Percentiles rank a stretch among this genome's conserved stretches.
These are phyloP conservation scores for Molossus molossus DNA, from an alignment of 2,797 vertebrate species.

Conservation along the genomic window DNA sequence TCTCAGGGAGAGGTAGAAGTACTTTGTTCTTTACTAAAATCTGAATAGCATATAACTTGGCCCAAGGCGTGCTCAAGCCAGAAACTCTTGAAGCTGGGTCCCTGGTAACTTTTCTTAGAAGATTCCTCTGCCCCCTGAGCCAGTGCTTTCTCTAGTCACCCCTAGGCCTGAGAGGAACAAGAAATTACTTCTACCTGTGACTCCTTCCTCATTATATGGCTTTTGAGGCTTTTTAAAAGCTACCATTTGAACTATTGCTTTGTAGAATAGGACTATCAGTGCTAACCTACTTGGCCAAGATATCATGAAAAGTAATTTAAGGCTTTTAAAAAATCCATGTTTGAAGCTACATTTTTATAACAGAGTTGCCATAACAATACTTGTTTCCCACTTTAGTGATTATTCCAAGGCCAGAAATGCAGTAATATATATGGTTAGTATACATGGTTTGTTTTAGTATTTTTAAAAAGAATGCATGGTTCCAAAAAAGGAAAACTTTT, in stretches of 20 bases:
- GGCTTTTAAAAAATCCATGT: constrained; percentile 13
- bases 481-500: not conserved
- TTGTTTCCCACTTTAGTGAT: constrained; percentile 53
- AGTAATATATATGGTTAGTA: constrained; percentile 37
- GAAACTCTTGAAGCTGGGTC: not conserved
- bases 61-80: not conserved
- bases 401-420: constrained; percentile 58
- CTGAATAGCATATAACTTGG: not conserved
- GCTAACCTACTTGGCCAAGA: constrained; percentile 53
- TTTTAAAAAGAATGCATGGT: constrained; percentile 68
- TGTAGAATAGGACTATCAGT: constrained; percentile 47
- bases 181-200: constrained; percentile 32
- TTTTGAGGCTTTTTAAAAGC: constrained; percentile 60
- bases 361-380: constrained; percentile 49
- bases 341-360: constrained; percentile 64
- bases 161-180: not conserved
- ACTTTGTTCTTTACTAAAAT: constrained; percentile 58
- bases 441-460: constrained; percentile 59
- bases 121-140: not conserved
- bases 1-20: not conserved
- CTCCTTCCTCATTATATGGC: not conserved
- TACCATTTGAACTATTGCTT: constrained; percentile 52
- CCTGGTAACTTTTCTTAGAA: not conserved
- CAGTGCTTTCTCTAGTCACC: not conserved
- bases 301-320: constrained; percentile 73